Evolutionary conservation across 2,888 invertebrate genomes (phyloP), one percentile per base, ranked within the genome.

Genomic region (Cephalotes varians): DNA sequence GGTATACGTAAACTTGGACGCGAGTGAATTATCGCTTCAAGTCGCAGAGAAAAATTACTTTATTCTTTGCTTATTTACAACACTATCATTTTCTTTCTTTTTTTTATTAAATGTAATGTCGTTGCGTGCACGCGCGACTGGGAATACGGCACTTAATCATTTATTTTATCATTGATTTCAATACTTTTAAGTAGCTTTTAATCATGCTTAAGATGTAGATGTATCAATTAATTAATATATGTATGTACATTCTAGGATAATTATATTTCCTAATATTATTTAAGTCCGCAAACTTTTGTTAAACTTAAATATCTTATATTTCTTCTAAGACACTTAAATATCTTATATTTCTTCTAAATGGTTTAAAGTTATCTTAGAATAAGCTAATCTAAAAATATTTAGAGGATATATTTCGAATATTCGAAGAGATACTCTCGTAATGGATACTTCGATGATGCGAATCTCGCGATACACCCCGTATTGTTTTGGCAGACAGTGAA

Each of bases 401-500:
- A 10, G 2, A 64, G 10, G 10, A 5, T 25, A 12, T 18, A 44
- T 65, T 28, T 10, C 5, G 4, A 28, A 7, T 34, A n/a, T 34
- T n/a, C 9, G n/a, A 34, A 37, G n/a, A 37, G 1, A 25, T 1
- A 4, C 1, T 28, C 18, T 65, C 1, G 6, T 21, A 49, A 10
- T n/a, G n/a, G n/a, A n/a, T 44, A 34, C 34, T 18, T 56, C 31
- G 21, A 34, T 3, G 25, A 62, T 15, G 49, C 34, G 12, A 64
- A 25, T 37, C n/a, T 60, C n/a, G 37, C 15, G 28, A 25, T 58
- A 34, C 37, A 18, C 25, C 10, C 49, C 10, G 37, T n/a, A 73
- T 73, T 81, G 60, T 71, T 73, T 72, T 51, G 62, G 62, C 37
- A 12, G 62, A n/a, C 64, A 64, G 73, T 25, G 76, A 74, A 65